A percentile compares a stretch with the other conserved stretches of the same genome.
phyloP scores from a whole-genome alignment of 2,113 vertebrate genomes.

The Protobothrops mucrosquamatus region DNA sequence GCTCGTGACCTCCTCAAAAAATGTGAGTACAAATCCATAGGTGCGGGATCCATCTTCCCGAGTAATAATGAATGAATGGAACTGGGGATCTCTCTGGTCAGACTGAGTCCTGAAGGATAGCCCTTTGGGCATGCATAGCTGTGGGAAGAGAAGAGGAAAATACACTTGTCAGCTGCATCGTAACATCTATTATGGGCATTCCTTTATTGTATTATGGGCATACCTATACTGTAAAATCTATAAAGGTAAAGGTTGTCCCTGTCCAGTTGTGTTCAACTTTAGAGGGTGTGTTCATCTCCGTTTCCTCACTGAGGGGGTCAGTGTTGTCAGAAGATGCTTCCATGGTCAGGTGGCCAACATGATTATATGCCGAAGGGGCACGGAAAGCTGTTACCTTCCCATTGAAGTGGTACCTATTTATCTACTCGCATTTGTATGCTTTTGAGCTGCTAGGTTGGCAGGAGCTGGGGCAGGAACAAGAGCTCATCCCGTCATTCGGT shows the following conservation, averaged over 20 bases:
- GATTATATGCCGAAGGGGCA: neutral
- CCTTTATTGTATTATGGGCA: neutral
- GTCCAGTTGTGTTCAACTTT: neutral
- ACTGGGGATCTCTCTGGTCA: slow-evolving; percentile 81
- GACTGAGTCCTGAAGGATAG: slow-evolving; percentile 90
- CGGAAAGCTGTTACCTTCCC: neutral
- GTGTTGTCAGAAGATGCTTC: neutral
- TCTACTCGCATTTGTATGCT: neutral
- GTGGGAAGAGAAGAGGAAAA: neutral
- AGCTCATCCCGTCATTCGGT: neutral
- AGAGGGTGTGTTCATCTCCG: neutral
- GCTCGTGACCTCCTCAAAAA: slow-evolving; percentile 93
- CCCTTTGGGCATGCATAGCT: slow-evolving; percentile 97
- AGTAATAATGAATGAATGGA: slow-evolving; percentile 91
- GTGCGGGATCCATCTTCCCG: slow-evolving; percentile 88
- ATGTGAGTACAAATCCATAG: slow-evolving; percentile 94
- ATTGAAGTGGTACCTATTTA: neutral
- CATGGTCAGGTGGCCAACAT: neutral
- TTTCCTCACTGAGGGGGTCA: neutral
- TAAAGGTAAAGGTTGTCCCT: neutral
- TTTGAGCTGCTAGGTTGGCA: neutral
- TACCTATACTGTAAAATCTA: neutral
- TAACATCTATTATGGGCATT: neutral
- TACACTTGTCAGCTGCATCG: slow-evolving; percentile 4
- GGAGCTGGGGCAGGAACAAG: neutral